phyloP scores from a whole-genome alignment of 2,888 invertebrate species.

The Epirrita christyi region DNA sequence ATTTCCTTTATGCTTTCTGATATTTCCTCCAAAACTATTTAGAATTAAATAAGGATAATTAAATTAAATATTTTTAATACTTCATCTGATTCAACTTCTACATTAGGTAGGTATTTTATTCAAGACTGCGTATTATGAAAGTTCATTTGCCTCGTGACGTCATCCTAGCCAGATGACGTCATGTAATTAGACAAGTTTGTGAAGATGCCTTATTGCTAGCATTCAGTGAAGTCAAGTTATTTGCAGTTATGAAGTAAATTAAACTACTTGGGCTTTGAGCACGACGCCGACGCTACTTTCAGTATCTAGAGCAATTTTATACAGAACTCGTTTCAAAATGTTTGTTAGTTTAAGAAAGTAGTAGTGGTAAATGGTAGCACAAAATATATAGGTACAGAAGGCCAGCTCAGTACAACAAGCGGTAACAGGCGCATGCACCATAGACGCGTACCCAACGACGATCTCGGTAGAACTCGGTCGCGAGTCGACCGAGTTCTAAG shows the following conservation, averaged over 20 bases:
- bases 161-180: slow-evolving; percentile 7
- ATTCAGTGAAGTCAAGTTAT: slow-evolving; percentile 5
- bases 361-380: too few relatives aligned
- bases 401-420: too few relatives aligned
- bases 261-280: slow-evolving; percentile 4
- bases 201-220: slow-evolving; percentile 12
- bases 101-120: background rate
- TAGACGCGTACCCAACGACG: too few relatives aligned
- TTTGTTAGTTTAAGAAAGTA: slow-evolving; percentile 2
- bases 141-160: slow-evolving; percentile 3
- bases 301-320: background rate
- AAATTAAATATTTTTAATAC: too few relatives aligned
- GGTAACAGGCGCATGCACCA: too few relatives aligned
- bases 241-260: slow-evolving; percentile 21
- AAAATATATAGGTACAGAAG: too few relatives aligned
- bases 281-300: background rate
- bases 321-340: background rate
- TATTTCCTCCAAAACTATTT: too few relatives aligned
- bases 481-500: too few relatives aligned
- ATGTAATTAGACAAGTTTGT: slow-evolving; percentile 15
- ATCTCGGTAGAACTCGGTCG: too few relatives aligned
- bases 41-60: too few relatives aligned
- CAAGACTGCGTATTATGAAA: background rate
- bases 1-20: too few relatives aligned
- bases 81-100: background rate